Percentiles rank a stretch among this genome's conserved stretches.
Conservation (phyloP, 2,888 invertebrate genomes). For the Pecten maximus region DNA sequence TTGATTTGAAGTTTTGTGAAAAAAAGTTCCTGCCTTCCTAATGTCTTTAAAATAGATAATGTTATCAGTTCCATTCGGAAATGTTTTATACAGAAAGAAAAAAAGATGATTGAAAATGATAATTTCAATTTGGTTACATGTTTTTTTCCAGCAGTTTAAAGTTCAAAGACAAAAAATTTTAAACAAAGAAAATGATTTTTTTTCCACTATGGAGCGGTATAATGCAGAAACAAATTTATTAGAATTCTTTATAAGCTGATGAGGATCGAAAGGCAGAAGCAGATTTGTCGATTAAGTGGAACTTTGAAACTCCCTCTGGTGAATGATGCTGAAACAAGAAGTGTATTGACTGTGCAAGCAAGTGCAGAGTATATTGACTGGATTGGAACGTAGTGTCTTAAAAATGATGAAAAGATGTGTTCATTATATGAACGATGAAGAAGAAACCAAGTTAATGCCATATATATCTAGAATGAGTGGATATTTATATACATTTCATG, state of each 20-base stretch:
- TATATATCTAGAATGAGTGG: slow-evolving; percentile 11
- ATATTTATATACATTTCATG: not conserved
- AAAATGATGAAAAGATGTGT: not conserved
- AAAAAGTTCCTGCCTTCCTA: not conserved
- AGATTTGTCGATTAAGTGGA: not conserved
- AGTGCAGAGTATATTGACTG: not conserved
- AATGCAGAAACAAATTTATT: not conserved
- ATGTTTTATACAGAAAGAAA: not conserved
- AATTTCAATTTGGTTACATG: not conserved
- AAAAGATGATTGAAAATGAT: not conserved
- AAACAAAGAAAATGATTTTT: not conserved
- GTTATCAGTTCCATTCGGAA: not conserved
- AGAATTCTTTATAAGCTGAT: too few relatives aligned
- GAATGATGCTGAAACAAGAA: not conserved
- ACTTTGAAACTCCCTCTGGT: not conserved
- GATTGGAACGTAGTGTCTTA: not conserved
- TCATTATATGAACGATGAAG: not conserved
- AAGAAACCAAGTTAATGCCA: not conserved
- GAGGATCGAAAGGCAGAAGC: too few relatives aligned
- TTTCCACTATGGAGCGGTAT: too few relatives aligned
- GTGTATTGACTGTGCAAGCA: too few relatives aligned
- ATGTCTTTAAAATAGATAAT: too few relatives aligned
- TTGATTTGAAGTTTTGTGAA: not conserved
- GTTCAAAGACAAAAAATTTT: not conserved
- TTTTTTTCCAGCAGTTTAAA: not conserved